Evolutionary conservation across 2,888 invertebrate species (phyloP).

Genomic region (Formica aserva): DNA sequence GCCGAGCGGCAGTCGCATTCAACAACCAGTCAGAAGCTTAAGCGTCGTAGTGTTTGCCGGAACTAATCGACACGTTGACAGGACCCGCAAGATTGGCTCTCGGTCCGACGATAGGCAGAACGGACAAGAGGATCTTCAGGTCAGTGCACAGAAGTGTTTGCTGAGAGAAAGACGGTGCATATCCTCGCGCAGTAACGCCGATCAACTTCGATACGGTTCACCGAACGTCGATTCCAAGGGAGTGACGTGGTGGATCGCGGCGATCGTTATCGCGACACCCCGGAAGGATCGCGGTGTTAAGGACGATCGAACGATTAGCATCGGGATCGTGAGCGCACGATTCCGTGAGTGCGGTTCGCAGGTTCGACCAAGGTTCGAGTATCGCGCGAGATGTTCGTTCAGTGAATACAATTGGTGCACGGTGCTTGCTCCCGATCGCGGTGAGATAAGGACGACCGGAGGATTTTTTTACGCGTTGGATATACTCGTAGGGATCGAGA

Average conservation of each 20-base stretch:
- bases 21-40: slow-evolving; percentile 60
- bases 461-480: slow-evolving; percentile 24
- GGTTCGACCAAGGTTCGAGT: slow-evolving; percentile 26
- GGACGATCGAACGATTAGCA: slow-evolving; percentile 48
- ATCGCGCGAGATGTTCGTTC: slow-evolving; percentile 67
- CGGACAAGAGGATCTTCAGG: slow-evolving; percentile 4
- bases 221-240: slow-evolving; percentile 9
- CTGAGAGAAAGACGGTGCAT: slow-evolving; percentile 8
- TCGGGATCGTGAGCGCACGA: slow-evolving; percentile 41
- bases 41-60: slow-evolving; percentile 56
- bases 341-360: slow-evolving; percentile 43
- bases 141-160: slow-evolving; percentile 36
- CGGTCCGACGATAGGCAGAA: background rate
- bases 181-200: slow-evolving; percentile 11
- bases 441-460: slow-evolving; percentile 26
- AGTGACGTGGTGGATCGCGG: slow-evolving; percentile 33
- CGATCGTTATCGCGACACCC: slow-evolving; percentile 39
- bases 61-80: slow-evolving; percentile 21
- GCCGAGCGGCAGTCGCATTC: slow-evolving; percentile 58
- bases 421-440: slow-evolving; percentile 45
- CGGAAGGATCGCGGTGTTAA: slow-evolving; percentile 42
- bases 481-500: slow-evolving; percentile 5
- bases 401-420: slow-evolving; percentile 66
- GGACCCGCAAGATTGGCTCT: background rate
- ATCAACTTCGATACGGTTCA: slow-evolving; percentile 22